Evolutionary conservation across 1,140 invertebrate species (phyloP), one percentile per base, ranked within the genome.

Genomic region (Tenebrio molitor): DNA sequence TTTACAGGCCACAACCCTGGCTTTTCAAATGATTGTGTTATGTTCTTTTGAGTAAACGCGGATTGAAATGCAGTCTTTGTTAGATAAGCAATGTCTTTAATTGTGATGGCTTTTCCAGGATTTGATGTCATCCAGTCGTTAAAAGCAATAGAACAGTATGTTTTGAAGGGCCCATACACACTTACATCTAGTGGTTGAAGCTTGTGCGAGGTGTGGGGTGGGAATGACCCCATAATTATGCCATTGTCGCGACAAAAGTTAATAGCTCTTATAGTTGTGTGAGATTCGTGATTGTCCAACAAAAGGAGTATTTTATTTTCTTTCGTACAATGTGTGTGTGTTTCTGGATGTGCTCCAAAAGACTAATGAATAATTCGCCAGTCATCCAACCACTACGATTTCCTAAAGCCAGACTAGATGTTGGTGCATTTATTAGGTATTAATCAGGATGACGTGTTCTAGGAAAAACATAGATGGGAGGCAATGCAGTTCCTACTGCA

Each of bases 331-430:
- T n/a, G 39, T 65, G 15, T 34, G 63, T 72, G 50, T 74, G 64
- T 16, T 53, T 44, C 33, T 42, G 34, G 15, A 74, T 68, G 44
- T 85, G 81, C 74, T 83, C 15, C 8, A 84, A 73, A 65, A 81
- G 80, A 39, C 69, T 64, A 1, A 81, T 17, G 73, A 84, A 84
- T 21, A 77, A 75, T 12, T 80, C 62, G 41, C 69, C 72, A 39
- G 76, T 79, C 72, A 81, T 82, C 83, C 83, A 85, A n/a, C 82
- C 25, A 29, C 25, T 29, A 29, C 8, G 25, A 29, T 29, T 29
- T 8, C 25, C 25, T 8, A 29, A 29, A 29, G 25, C 25, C 3
- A 63, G 41, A 42, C 39, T 46, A 42, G 72, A 63, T 33, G 19
- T 21, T 33, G 63, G 53, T 10, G 63, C 63, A 33, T 67, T 33